Percentiles rank a stretch among this genome's conserved stretches.
phyloP scores from a whole-genome alignment of 1,140 invertebrate species.

The Penaeus chinensis region DNA sequence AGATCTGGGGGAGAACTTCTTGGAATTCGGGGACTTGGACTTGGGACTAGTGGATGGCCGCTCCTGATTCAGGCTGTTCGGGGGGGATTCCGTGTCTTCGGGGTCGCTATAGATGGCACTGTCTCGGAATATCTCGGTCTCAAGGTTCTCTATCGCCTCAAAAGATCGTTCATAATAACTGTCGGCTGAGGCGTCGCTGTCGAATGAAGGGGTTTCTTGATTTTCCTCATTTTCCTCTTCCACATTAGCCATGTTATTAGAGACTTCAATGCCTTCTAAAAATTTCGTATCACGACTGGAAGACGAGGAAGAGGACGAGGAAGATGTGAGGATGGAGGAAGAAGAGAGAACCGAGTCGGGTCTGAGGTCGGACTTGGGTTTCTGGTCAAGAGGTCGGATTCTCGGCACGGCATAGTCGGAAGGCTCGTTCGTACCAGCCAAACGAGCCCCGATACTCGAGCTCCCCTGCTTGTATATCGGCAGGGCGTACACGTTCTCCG shows the following conservation, averaged over 20 bases:
- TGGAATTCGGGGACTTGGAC: slow-evolving; percentile 25
- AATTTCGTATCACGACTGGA: slow-evolving; percentile 46
- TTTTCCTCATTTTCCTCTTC: slow-evolving; percentile 63
- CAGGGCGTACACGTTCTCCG: slow-evolving; percentile 31
- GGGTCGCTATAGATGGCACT: slow-evolving; percentile 86
- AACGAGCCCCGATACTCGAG: slow-evolving; percentile 83
- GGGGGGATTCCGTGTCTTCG: slow-evolving; percentile 69
- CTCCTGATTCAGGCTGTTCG: slow-evolving; percentile 25
- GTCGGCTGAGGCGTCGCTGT: slow-evolving; percentile 70
- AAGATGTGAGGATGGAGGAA: slow-evolving; percentile 70
- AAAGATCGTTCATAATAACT: slow-evolving; percentile 82
- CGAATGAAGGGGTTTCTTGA: slow-evolving; percentile 63
- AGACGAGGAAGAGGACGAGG: slow-evolving; percentile 68
- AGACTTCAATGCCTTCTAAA: slow-evolving; percentile 31
- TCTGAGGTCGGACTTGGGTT: slow-evolving; percentile 62
- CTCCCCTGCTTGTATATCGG: slow-evolving; percentile 80
- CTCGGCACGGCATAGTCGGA: slow-evolving; percentile 87
- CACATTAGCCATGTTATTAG: slow-evolving; percentile 47
- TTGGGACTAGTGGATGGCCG: slow-evolving; percentile 28
- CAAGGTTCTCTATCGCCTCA: slow-evolving; percentile 78
- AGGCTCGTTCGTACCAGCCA: slow-evolving; percentile 75
- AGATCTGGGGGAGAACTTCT: slow-evolving; percentile 22
- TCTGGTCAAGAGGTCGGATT: slow-evolving; percentile 72
- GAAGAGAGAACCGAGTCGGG: slow-evolving; percentile 73
- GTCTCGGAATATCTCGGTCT: slow-evolving; percentile 79